Base-by-base conservation (phyloP, 2,797 vertebrate genomes). In the Acanthornis magna region DNA sequence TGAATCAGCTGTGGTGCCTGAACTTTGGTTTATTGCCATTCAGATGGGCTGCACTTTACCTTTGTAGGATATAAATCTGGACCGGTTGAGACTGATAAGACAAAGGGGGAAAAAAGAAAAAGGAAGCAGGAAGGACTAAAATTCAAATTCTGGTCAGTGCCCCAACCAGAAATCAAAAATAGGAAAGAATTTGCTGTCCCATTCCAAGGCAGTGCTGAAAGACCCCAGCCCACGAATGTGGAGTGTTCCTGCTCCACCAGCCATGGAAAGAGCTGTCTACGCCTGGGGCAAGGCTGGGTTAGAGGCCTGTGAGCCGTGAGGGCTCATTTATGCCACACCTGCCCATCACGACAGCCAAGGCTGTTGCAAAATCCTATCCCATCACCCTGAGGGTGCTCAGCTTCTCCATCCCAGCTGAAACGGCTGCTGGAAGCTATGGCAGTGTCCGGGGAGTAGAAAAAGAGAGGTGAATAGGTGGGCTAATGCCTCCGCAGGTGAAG, bases 11-110 rank as follows among this genome's bases (percentile, higher is more conserved):
- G 65, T 18, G 51, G 40, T 30, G 18, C 22, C 70, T 96, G 95
- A 72, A 93, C 95, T 97, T 97, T 95, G 95, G 63, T 96, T 97
- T 97, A 96, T 78, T 88, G 91, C 89, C 42, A 8, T 62, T 91
- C 7, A 14, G 40, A 88, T 47, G 58, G 51, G 30, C 79, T 86
- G 92, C 70, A 85, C 88, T 96, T 97, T 86, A 96, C 76, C 92
- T 93, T 43, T 79, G 66, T 57, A 83, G 85, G 60, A 40, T 51
- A 84, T 90, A 90, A 88, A 95, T 95, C 94, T 94, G 73, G 85
- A 73, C 60, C 57, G 61, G 70, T 8, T 91, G 66, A 78, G 71
- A 50, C 48, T 63, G 92, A 94, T 96, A 94, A 91, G 38, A 36
- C 14, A 42, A 58, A 36, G 43, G 5, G 23, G 11, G 30, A 36